phyloP scores from a whole-genome alignment of 1,140 invertebrate genomes.

The Idris sp. region DNA sequence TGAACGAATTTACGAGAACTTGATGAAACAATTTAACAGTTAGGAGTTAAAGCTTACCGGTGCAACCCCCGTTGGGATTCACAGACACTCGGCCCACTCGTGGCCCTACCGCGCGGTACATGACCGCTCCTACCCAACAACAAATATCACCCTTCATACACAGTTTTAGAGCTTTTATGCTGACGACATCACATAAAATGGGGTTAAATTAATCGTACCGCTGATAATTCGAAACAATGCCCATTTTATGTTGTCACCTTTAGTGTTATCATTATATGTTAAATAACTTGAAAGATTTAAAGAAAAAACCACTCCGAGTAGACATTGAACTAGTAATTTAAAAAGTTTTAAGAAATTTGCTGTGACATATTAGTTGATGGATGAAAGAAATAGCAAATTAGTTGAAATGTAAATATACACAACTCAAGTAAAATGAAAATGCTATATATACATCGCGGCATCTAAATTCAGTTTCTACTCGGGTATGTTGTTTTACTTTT shows the following conservation, averaged over 20 bases:
- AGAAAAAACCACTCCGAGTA: too few species aligned
- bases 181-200: conserved; percentile 51
- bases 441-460: too few species aligned
- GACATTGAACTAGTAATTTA: too few species aligned
- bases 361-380: too few species aligned
- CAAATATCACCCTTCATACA: conserved; percentile 74
- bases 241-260: conserved; percentile 37
- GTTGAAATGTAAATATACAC: too few species aligned
- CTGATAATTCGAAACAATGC: conserved; percentile 17
- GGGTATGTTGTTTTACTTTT: conserved; percentile 35
- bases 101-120: conserved; percentile 77
- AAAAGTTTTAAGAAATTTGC: too few species aligned
- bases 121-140: conserved; percentile 78
- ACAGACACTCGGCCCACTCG: conserved; percentile 76
- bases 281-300: conserved; percentile 6
- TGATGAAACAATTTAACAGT: conserved; percentile 74
- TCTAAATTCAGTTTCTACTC: conserved; percentile 25
- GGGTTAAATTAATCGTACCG: conserved; percentile 16
- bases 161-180: conserved; percentile 49
- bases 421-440: too few species aligned
- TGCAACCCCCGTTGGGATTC: conserved; percentile 77
- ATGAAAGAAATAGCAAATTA: too few species aligned
- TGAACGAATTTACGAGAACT: conserved; percentile 65
- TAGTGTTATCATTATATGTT: conserved; percentile 14
- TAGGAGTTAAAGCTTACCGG: conserved; percentile 77